Base-by-base conservation (phyloP, 1,140 invertebrate species). In the Augochlora pura region DNA sequence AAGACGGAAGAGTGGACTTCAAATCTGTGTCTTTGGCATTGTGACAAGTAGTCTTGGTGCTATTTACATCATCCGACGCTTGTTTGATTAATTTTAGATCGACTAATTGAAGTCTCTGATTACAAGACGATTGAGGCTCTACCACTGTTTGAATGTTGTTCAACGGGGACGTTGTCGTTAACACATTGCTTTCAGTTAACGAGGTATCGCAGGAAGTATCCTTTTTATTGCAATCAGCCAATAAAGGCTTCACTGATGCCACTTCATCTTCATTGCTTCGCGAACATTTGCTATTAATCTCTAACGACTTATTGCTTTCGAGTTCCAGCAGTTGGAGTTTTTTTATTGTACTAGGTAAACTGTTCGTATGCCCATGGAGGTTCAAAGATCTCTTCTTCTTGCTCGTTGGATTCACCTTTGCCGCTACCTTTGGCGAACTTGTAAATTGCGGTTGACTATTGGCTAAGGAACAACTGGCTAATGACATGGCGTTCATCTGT, bases 361-460 rank as follows among this genome's bases (percentile, higher is more conserved):
- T n/a, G 25, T 32, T 5, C 52, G 39, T 49, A 16, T 67, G 46
- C 25, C 38, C 60, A n/a, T 23, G 49, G 46, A 18, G 66, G 38
- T 49, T 42, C 32, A 74, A 27, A 25, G 46, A 71, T 69, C 32
- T 74, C 23, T 49, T 14, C 1, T 60, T 62, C 54, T 27, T 69
- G 62, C n/a, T 14, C 1, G 27, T 21, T 12, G 23, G 21, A 21
- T 21, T 52, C 4, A 14, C 18, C 52, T 86, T 82, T 39, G 14
- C 54, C 21, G 60, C 23, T 1, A 54, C 5, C 52, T 71, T 77
- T 18, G 87, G 87, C 16, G 87, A 88, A 77, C 87, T 88, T 27
- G 87, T 82, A 16, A 74, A 87, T 49, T 83, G 73, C 38, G 87
- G 87, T 49, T 72, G 32, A 77, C 21, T 71, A 49, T 64, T 46